Base-by-base conservation (phyloP, 2,113 vertebrate species). In the Microcebus lehilahytsara region DNA sequence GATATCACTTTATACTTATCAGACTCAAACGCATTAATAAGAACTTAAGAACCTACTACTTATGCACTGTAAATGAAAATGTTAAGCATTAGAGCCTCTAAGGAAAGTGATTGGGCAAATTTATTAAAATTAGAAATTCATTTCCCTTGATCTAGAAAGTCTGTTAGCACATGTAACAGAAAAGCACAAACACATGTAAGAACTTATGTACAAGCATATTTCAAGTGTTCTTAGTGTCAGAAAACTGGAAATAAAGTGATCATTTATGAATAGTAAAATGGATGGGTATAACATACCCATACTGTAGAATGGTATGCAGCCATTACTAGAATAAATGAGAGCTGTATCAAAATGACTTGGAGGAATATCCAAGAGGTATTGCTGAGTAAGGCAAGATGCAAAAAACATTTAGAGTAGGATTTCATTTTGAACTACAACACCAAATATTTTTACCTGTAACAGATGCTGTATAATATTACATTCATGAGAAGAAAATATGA, bases 51-150 rank as follows among this genome's bases (percentile, higher is more conserved):
- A 75, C 12, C 12, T 71, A 30, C 19, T 72, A 71, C 27, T n/a
- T 20, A 92, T 4, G 23, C 20, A 84, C 69, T 79, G 56, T 22
- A 84, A 83, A 84, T 42, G 34, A 85, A 91, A 93, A 87, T 20
- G 64, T 58, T 30, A 89, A 85, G 40, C 49, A 72, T 27, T 66
- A 69, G 1, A 62, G 40, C 32, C 49, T 51, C 42, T 46, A 34
- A 9, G n/a, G 56, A 96, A 85, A 89, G 25, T 46, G n/a, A 94
- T 60, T 20, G 62, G 10, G 32, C 7, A 62, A 56, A 92, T 40
- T 34, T 85, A 80, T 67, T 86, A 96, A 85, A 96, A 58, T 72
- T 25, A 88, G 42, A 93, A 85, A 79, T 49, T 40, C 16, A 92
- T 64, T 96, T 81, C 32, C 49, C 46, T 72, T 87, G 30, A 87